These are phyloP conservation scores for Erannis defoliaria DNA, from an alignment of 2,888 invertebrate genomes.

Conservation along the genomic window DNA sequence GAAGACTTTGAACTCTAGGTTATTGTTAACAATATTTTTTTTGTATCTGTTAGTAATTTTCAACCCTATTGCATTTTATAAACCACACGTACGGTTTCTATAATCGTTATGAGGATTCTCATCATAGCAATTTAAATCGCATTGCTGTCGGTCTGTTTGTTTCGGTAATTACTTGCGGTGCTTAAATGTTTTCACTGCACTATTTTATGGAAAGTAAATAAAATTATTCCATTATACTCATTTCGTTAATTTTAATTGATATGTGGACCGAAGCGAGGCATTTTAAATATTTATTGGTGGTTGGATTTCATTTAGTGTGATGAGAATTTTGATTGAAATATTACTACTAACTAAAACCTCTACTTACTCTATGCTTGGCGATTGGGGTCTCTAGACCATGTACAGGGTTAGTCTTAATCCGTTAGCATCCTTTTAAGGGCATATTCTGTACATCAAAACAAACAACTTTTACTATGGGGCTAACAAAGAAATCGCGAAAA, in stretches of 20 bases:
- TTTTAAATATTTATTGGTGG: conserved; percentile 13
- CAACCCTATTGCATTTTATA: not conserved
- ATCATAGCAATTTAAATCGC: conserved; percentile 14
- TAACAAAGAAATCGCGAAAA: too few relatives aligned
- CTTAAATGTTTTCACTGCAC: conserved; percentile 25
- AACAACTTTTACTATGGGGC: too few relatives aligned
- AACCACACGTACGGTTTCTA: not conserved
- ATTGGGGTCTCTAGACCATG: too few relatives aligned
- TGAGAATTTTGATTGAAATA: not conserved
- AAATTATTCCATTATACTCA: conserved; percentile 22
- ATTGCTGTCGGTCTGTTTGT: conserved; percentile 27
- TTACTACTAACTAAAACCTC: too few relatives aligned
- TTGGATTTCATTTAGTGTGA: not conserved
- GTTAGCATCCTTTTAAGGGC: too few relatives aligned
- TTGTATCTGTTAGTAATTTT: too few relatives aligned
- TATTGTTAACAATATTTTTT: too few relatives aligned
- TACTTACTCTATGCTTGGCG: too few relatives aligned
- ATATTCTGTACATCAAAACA: too few relatives aligned
- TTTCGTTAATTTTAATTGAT: conserved; percentile 25
- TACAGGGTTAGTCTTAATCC: too few relatives aligned
- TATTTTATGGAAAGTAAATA: conserved; percentile 24
- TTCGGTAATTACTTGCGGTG: conserved; percentile 24
- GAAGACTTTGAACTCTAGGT: too few relatives aligned
- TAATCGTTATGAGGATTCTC: conserved; percentile 9
- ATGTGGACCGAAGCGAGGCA: conserved; percentile 5